Evolutionary conservation across 2,888 invertebrate species (phyloP).

Genomic region (Dexiosoma caninum): DNA sequence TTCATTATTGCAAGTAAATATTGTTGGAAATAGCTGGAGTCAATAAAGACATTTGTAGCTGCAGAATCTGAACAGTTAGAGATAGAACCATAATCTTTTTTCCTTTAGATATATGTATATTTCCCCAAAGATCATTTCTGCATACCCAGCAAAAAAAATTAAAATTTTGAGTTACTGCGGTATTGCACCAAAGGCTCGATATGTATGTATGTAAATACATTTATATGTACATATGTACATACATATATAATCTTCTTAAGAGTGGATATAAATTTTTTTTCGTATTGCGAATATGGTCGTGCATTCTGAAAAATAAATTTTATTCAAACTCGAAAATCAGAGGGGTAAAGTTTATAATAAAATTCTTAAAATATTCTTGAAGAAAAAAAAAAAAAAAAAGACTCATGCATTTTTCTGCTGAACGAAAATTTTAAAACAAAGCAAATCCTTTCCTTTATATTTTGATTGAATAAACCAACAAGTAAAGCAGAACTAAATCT

Average conservation of each 20-base stretch:
- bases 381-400: conserved; percentile 25
- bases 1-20: no score
- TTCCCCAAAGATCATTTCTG: no score
- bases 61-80: no score
- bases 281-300: neutral
- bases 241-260: conserved; percentile 19
- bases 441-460: conserved; percentile 62
- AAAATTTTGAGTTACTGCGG: no score
- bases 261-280: conserved; percentile 35
- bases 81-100: no score
- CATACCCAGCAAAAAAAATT: no score
- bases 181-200: no score
- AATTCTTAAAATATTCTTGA: conserved; percentile 32
- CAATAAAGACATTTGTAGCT: no score
- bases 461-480: conserved; percentile 40
- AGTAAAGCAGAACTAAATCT: conserved; percentile 26
- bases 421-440: conserved; percentile 58
- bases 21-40: no score
- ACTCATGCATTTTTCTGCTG: conserved; percentile 60
- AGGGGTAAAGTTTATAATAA: conserved; percentile 40
- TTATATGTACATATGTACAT: no score
- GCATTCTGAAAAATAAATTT: conserved; percentile 11
- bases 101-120: no score
- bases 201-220: no score
- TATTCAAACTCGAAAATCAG: conserved; percentile 17